These are phyloP conservation scores for Prenolepis imparis DNA, from an alignment of 2,888 invertebrate species.

Conservation along the genomic window DNA sequence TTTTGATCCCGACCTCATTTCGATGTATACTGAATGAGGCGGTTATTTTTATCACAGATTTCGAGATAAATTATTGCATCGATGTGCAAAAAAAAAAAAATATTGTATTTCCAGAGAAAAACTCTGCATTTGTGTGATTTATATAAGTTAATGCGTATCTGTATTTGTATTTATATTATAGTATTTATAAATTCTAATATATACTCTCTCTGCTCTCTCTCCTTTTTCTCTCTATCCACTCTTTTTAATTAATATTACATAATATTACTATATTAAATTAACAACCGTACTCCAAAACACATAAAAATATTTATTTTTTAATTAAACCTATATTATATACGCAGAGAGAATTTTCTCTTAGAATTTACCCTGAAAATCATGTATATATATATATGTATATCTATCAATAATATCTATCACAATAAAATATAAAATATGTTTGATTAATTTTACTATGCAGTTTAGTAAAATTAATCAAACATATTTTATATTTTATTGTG, in stretches of 20 bases:
- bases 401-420: no score
- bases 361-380: no score
- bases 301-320: conserved; percentile 1
- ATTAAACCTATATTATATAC: not conserved
- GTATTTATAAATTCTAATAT: not conserved
- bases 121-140: not conserved
- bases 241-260: not conserved
- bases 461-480: no score
- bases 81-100: not conserved
- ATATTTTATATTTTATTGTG: no score
- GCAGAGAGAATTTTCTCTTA: no score
- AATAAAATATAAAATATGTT: no score
- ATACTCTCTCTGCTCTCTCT: not conserved
- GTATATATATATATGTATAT: no score
- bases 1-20: not conserved
- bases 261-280: not conserved
- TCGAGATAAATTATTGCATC: not conserved
- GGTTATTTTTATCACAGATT: not conserved
- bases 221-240: not conserved
- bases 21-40: not conserved
- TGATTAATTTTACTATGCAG: no score
- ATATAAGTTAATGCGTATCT: not conserved
- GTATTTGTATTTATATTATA: not conserved
- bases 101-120: not conserved
- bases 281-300: not conserved